Evolutionary conservation across 1,140 invertebrate species (phyloP), one percentile per base, ranked within the genome.

Genomic region (Halictus rubicundus): DNA sequence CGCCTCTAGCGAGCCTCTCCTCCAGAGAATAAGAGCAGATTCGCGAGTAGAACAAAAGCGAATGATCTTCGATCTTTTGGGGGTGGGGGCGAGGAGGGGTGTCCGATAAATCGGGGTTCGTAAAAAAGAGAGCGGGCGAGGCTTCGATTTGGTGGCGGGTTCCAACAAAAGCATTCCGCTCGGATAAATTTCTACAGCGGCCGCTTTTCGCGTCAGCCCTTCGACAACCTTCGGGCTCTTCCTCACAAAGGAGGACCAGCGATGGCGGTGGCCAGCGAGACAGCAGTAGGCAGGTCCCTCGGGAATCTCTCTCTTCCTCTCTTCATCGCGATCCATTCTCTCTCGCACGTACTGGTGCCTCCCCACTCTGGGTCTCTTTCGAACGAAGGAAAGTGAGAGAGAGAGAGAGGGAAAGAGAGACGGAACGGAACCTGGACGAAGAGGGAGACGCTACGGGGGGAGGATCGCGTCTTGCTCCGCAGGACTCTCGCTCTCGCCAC

Each of bases 401-500:
- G 66, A 46, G 10, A 12, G 12, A 46, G 42, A 14, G 42, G 42
- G 39, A 42, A 46, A 32, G 32, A 32, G 32, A 32, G 32, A 32
- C 32, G 2, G 32, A 32, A 32, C 32, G 32, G 25, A 68, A n/a
- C 52, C 39, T 46, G 37, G 49, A n/a, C 10, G 78, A 68, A 65
- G 71, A 79, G 68, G 69, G 49, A 32, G 32, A 32, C 32, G 52
- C 1, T 5, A 39, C 37, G 60, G 64, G 77, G 59, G 49, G 61
- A 57, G 81, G 65, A 78, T 66, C 80, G 81, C 78, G 83, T 85
- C 83, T 87, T 87, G 85, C 81, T 85, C 77, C 81, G 76, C 85
- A 83, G 86, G 82, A 84, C 86, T 88, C 85, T 84, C 87, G 83
- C 88, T 90, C 89, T 89, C 89, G 84, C 83, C 88, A 87, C 81